Conservation (phyloP, 1,140 invertebrate species). For the Leptinotarsa undecemlineata region DNA sequence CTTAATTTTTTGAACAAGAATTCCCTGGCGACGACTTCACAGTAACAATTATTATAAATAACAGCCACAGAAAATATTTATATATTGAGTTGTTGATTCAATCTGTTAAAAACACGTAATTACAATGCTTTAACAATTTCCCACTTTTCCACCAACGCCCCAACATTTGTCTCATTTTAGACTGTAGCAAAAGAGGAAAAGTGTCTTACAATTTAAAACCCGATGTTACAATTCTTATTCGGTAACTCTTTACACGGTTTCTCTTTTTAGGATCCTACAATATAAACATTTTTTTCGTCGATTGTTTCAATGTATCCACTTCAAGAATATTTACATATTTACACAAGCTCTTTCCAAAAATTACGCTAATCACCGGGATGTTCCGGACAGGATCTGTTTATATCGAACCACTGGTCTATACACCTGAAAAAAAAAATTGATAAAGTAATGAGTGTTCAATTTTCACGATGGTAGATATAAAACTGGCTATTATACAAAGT, state of each 20-base stretch:
- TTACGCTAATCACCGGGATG: constrained; percentile 85
- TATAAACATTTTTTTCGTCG: constrained; percentile 22
- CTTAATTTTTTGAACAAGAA: too few species aligned
- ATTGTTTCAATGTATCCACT: constrained; percentile 16
- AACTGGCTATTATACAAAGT: too few species aligned
- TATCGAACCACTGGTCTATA: constrained; percentile 97
- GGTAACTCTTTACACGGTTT: not conserved
- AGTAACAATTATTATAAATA: too few species aligned
- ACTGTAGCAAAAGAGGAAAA: not conserved
- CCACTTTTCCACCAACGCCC: too few species aligned
- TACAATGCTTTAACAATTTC: too few species aligned
- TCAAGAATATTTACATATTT: constrained; percentile 37
- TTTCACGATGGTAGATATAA: too few species aligned
- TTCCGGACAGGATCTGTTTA: constrained; percentile 94
- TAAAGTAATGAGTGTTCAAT: not conserved
- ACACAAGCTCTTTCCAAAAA: constrained; percentile 23
- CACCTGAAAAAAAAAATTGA: constrained; percentile 67
- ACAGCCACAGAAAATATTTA: too few species aligned
- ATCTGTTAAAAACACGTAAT: too few species aligned
- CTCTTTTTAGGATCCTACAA: constrained; percentile 30
- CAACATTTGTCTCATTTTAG: not conserved
- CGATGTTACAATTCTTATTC: not conserved
- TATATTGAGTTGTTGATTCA: too few species aligned
- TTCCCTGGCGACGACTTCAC: too few species aligned
- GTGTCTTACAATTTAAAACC: too few species aligned